Conservation (phyloP, 2,888 invertebrate genomes). For the Helicoverpa assulta region DNA sequence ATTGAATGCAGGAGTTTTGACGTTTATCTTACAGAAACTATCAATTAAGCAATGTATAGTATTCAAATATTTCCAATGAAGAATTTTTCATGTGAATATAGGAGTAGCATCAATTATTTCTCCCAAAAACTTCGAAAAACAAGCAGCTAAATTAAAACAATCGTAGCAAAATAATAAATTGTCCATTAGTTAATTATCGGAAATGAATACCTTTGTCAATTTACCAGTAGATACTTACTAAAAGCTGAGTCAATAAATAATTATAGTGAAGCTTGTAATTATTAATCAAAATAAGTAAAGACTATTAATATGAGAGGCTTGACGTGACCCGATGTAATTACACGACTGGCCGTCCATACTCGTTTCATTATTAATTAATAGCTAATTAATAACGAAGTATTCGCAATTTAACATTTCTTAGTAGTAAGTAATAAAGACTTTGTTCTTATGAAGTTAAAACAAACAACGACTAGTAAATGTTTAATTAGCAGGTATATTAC, state of each 20-base stretch:
- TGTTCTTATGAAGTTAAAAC: background rate
- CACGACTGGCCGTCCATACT: conserved; percentile 13
- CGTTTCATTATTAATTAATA: conserved; percentile 27
- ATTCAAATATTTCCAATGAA: no score
- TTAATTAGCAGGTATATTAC: no score
- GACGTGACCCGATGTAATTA: conserved; percentile 47
- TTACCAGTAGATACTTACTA: conserved; percentile 13
- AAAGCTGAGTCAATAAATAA: conserved; percentile 28
- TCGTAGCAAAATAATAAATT: no score
- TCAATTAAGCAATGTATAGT: no score
- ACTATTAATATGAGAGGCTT: conserved; percentile 42
- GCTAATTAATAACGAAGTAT: conserved; percentile 9
- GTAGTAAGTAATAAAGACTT: background rate
- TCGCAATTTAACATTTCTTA: conserved; percentile 2
- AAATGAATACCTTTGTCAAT: conserved; percentile 21
- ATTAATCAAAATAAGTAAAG: conserved; percentile 33
- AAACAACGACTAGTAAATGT: background rate
- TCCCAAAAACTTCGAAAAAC: no score
- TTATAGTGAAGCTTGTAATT: conserved; percentile 36
- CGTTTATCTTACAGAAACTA: no score
- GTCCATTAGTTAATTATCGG: conserved; percentile 9
- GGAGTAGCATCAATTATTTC: no score
- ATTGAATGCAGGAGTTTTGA: no score
- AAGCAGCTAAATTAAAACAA: no score
- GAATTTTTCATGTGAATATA: no score